Evolutionary conservation across 2,888 invertebrate genomes (phyloP).

Genomic region (Pycnomerus fuliginosus): DNA sequence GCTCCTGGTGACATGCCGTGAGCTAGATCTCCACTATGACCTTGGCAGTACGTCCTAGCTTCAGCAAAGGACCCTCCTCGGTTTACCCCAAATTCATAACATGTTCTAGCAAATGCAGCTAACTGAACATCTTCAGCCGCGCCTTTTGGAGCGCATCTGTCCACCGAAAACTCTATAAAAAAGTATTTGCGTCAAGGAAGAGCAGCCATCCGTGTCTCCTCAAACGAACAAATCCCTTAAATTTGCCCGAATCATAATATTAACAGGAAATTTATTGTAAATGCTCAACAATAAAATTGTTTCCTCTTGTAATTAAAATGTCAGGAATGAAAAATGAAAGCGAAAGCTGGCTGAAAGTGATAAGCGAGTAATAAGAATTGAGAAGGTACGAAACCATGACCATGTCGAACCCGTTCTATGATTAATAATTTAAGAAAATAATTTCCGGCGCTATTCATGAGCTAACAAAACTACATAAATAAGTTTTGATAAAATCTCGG

Average conservation of each 20-base stretch:
- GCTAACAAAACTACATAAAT: constrained; percentile 1
- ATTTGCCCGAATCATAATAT: too few relatives aligned
- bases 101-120: constrained; percentile 80
- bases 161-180: constrained; percentile 80
- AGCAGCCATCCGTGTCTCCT: too few relatives aligned
- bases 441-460: neutral
- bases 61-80: constrained; percentile 82
- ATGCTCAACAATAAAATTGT: too few relatives aligned
- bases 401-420: constrained; percentile 11
- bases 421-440: too few relatives aligned
- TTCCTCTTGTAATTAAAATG: too few relatives aligned
- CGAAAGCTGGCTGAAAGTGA: constrained; percentile 18
- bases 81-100: constrained; percentile 84
- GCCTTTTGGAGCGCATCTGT: constrained; percentile 74
- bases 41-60: constrained; percentile 72
- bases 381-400: constrained; percentile 10
- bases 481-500: too few relatives aligned
- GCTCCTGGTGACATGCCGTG: constrained; percentile 62
- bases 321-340: constrained; percentile 20
- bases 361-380: constrained; percentile 10
- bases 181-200: too few relatives aligned
- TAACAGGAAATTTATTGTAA: too few relatives aligned
- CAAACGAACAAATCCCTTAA: too few relatives aligned
- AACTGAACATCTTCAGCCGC: constrained; percentile 78
- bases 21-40: constrained; percentile 67